Evolutionary conservation across 2,797 vertebrate species (phyloP).

Genomic region (Pempheris klunzingeri): DNA sequence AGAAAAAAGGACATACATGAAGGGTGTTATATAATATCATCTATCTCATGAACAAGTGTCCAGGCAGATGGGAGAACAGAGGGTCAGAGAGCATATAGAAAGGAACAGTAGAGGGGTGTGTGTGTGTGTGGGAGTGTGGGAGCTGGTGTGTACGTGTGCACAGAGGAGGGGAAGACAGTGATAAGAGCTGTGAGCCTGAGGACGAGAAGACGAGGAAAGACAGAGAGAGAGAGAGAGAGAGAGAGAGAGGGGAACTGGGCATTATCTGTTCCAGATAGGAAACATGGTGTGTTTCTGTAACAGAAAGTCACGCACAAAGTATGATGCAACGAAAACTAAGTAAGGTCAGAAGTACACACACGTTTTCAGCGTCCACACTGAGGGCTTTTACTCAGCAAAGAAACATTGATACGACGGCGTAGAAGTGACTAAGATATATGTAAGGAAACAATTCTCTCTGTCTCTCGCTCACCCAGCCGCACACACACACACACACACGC

Average conservation of each 20-base stretch:
- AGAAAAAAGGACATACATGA: not conserved
- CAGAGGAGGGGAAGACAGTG: not conserved
- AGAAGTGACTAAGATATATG: not conserved
- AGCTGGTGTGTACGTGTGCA: slow-evolving; percentile 1
- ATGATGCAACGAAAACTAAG: not conserved
- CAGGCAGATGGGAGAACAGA: slow-evolving; percentile 28
- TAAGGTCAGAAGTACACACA: not conserved
- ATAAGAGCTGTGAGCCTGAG: slow-evolving; percentile 31
- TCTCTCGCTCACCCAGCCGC: not conserved
- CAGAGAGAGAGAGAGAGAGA: too few relatives aligned
- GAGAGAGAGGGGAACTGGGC: not conserved
- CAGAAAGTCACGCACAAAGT: slow-evolving; percentile 13
- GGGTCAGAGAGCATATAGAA: slow-evolving; percentile 46
- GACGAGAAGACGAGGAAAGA: not conserved
- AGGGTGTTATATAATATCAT: slow-evolving; percentile 15
- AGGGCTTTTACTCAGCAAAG: not conserved
- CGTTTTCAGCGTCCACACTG: not conserved
- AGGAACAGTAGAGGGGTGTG: slow-evolving; percentile 32
- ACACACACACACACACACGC: slow-evolving; percentile 3
- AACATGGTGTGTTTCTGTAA: not conserved
- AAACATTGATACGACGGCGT: not conserved
- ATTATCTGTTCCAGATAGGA: slow-evolving; percentile 17
- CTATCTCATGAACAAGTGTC: slow-evolving; percentile 18
- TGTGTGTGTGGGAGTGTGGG: slow-evolving; percentile 5
- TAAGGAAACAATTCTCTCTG: not conserved